These are phyloP conservation scores for Lamellibrachia columna DNA, from an alignment of 2,888 invertebrate species.

Conservation along the genomic window DNA sequence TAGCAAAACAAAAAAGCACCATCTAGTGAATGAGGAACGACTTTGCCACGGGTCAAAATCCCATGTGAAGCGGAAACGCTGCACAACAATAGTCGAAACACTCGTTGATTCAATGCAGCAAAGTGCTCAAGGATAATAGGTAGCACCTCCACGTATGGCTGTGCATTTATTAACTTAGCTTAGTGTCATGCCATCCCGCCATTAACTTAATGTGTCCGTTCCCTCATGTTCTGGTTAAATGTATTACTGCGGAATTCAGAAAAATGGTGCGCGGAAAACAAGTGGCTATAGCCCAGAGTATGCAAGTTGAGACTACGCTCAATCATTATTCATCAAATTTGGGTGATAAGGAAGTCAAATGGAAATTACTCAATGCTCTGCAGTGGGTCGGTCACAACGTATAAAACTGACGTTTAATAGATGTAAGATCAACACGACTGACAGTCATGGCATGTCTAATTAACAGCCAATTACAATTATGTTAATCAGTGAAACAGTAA, in stretches of 20 bases:
- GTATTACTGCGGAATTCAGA: background rate
- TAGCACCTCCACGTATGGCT: background rate
- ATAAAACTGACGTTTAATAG: background rate
- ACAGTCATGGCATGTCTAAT: no score
- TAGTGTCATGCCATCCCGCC: background rate
- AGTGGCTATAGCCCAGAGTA: background rate
- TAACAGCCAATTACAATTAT: no score
- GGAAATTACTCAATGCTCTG: no score
- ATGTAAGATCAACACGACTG: background rate
- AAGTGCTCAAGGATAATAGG: conserved; percentile 3
- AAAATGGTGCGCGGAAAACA: background rate
- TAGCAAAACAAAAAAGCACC: background rate
- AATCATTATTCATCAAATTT: background rate
- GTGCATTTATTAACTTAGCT: background rate
- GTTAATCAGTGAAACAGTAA: no score
- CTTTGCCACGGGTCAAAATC: background rate
- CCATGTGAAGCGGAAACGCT: background rate
- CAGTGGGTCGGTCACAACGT: no score
- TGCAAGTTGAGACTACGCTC: background rate
- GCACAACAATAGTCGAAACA: background rate
- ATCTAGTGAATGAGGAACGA: background rate
- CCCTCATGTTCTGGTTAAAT: background rate
- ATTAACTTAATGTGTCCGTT: background rate
- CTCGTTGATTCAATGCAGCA: background rate
- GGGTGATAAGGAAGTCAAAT: no score